Evolutionary conservation across 1,140 invertebrate species (phyloP).

Genomic region (Cheumatopsyche charites): DNA sequence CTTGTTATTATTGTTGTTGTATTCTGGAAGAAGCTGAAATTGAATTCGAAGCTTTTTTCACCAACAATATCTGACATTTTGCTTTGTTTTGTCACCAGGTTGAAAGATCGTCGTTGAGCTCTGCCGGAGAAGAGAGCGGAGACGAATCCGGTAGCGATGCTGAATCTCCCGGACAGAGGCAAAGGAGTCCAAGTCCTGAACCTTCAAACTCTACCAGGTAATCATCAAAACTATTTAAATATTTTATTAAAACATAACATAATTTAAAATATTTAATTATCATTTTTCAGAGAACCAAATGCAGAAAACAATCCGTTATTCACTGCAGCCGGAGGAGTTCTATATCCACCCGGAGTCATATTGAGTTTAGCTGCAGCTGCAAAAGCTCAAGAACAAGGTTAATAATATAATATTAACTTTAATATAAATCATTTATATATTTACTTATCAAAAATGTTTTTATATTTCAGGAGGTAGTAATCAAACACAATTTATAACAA

Average conservation of each 20-base stretch:
- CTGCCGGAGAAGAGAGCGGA: slow-evolving; percentile 59
- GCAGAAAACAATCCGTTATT: slow-evolving; percentile 34
- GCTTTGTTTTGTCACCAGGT: slow-evolving; percentile 38
- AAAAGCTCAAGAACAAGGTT: slow-evolving; percentile 45
- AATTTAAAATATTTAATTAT: neutral
- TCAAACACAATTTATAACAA: slow-evolving; percentile 66
- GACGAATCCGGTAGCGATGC: slow-evolving; percentile 61
- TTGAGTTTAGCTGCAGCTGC: slow-evolving; percentile 45
- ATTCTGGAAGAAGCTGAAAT: slow-evolving; percentile 8
- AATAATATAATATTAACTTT: slow-evolving; percentile 7
- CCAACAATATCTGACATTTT: slow-evolving; percentile 14
- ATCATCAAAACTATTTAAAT: neutral
- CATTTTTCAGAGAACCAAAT: slow-evolving; percentile 28
- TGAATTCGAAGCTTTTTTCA: neutral
- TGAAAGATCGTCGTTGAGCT: slow-evolving; percentile 51
- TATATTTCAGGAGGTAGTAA: slow-evolving; percentile 35
- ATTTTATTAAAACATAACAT: neutral
- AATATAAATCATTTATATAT: slow-evolving; percentile 13
- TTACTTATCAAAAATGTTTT: neutral
- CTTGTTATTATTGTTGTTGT: neutral
- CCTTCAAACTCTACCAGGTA: slow-evolving; percentile 24
- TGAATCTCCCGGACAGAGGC: slow-evolving; percentile 57
- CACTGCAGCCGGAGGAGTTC: slow-evolving; percentile 34
- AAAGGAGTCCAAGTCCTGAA: slow-evolving; percentile 45
- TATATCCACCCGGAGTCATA: slow-evolving; percentile 45